Conservation (phyloP, 2,113 vertebrate species). For the Pedionomus torquatus region DNA sequence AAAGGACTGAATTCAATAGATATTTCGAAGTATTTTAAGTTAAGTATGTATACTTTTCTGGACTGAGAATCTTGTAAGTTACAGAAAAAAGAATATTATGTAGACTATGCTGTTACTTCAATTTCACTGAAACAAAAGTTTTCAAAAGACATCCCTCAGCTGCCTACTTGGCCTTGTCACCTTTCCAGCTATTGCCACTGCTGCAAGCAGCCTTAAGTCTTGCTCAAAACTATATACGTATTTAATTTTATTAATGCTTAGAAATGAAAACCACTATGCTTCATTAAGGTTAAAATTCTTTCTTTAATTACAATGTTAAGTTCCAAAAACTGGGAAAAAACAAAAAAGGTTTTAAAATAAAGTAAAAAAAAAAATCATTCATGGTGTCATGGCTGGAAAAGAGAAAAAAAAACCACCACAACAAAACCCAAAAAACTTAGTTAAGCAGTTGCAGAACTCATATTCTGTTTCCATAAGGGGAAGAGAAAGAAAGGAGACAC, state of each 20-base stretch:
- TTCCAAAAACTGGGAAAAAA: background rate
- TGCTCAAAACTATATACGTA: background rate
- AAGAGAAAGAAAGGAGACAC: background rate
- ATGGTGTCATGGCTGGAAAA: background rate
- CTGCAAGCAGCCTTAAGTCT: background rate
- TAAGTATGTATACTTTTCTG: background rate
- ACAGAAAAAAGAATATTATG: fast-evolving
- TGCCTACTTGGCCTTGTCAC: background rate
- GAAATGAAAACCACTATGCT: background rate
- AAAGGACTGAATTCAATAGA: background rate
- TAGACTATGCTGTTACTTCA: background rate
- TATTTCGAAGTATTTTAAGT: background rate
- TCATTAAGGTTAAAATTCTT: background rate
- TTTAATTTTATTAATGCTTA: background rate
- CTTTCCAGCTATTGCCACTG: background rate
- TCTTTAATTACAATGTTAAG: background rate
- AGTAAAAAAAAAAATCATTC: background rate
- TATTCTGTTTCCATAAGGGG: background rate
- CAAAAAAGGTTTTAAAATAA: background rate
- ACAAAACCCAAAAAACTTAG: too few relatives aligned
- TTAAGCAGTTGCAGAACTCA: background rate
- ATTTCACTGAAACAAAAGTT: background rate
- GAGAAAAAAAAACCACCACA: too few relatives aligned
- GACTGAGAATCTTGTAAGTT: background rate
- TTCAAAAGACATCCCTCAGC: background rate